Evolutionary conservation across 2,888 invertebrate genomes (phyloP).

Genomic region (Scaptomyza flava): DNA sequence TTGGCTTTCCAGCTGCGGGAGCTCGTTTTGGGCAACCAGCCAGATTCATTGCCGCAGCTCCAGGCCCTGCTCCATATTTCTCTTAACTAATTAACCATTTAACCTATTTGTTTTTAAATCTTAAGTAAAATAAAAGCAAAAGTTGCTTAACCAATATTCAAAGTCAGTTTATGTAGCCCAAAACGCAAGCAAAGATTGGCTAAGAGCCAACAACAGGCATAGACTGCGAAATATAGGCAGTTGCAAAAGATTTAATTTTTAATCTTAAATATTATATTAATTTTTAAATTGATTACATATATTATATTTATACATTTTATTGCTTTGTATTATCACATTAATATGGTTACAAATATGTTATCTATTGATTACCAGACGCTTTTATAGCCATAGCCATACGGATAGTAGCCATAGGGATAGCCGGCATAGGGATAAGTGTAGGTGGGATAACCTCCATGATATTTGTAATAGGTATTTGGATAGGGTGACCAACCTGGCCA

Average conservation of each 20-base stretch:
- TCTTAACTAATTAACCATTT: conserved; percentile 22
- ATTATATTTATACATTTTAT: not conserved
- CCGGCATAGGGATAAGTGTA: conserved; percentile 55
- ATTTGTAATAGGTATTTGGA: conserved; percentile 58
- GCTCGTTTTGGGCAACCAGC: conserved; percentile 45
- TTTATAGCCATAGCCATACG: conserved; percentile 67
- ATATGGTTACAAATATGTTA: conserved; percentile 2
- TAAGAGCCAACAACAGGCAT: conserved; percentile 13
- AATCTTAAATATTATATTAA: not conserved
- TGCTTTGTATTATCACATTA: conserved; percentile 53
- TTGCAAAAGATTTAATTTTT: too few relatives aligned
- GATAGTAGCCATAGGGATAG: conserved; percentile 58
- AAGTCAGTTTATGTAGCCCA: conserved; percentile 4
- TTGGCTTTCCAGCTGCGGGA: conserved; percentile 21
- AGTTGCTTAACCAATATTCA: conserved; percentile 51
- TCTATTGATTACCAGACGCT: conserved; percentile 55
- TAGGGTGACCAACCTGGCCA: conserved; percentile 47
- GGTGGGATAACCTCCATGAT: conserved; percentile 51
- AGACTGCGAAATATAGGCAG: not conserved
- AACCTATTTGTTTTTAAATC: too few relatives aligned
- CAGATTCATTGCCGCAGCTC: conserved; percentile 44
- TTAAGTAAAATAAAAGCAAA: conserved; percentile 46
- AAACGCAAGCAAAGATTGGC: conserved; percentile 18
- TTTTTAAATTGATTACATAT: not conserved
- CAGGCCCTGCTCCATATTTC: conserved; percentile 39